Evolutionary conservation across 2,888 invertebrate genomes (phyloP).

Genomic region (Oxytorus armatus): DNA sequence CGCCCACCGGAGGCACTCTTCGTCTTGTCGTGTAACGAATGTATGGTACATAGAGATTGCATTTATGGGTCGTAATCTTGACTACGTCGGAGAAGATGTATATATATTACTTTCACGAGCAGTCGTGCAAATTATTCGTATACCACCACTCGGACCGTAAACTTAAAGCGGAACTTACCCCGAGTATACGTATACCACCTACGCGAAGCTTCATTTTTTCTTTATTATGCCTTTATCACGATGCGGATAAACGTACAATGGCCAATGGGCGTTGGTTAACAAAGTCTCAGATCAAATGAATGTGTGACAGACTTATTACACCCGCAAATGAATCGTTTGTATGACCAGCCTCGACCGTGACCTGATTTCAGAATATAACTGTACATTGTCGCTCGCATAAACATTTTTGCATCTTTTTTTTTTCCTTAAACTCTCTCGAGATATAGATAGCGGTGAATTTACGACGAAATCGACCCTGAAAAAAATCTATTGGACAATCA

Average conservation of each 20-base stretch:
- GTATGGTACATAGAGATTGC: conserved; percentile 51
- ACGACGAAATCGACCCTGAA: too few species aligned
- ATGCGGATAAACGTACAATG: conserved; percentile 42
- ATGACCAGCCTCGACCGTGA: conserved; percentile 36
- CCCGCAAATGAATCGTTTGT: conserved; percentile 10
- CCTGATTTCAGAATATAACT: neutral
- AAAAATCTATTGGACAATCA: too few species aligned
- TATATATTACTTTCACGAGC: neutral
- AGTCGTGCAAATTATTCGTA: conserved; percentile 47
- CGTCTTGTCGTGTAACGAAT: conserved; percentile 47
- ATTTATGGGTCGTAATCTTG: conserved; percentile 56
- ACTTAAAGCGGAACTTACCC: conserved; percentile 50
- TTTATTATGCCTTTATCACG: neutral
- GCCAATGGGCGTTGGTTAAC: conserved; percentile 36
- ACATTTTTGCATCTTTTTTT: neutral
- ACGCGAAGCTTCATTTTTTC: conserved; percentile 39
- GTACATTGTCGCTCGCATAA: neutral
- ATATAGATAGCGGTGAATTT: too few species aligned
- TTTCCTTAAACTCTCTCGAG: too few species aligned
- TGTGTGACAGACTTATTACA: conserved; percentile 34
- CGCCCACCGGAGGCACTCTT: conserved; percentile 34
- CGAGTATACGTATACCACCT: conserved; percentile 27
- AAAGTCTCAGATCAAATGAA: conserved; percentile 24
- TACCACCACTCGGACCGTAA: conserved; percentile 49
- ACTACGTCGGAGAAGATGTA: neutral